These are phyloP conservation scores for Caenorhabditis virilis DNA, from an alignment of 2,888 invertebrate species.

Conservation along the genomic window DNA sequence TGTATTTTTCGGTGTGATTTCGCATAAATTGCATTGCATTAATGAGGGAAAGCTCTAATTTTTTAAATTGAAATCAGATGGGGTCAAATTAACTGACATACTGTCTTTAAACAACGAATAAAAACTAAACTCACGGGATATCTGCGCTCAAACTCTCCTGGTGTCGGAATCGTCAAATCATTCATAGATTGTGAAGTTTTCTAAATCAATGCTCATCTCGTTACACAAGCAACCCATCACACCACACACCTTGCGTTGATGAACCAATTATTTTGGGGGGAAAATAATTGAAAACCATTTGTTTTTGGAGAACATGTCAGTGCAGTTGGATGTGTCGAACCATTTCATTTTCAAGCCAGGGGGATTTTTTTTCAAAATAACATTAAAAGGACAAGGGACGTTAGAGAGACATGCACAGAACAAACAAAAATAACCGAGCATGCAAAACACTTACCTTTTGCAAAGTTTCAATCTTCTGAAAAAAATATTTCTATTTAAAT, in stretches of 20 bases:
- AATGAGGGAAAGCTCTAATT: too few species aligned
- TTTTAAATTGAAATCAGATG: too few species aligned
- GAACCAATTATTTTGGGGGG: too few species aligned
- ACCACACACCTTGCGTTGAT: too few species aligned
- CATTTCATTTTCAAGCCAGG: too few species aligned
- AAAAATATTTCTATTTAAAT: neutral
- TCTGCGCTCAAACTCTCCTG: slow-evolving; percentile 18
- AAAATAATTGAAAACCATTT: too few species aligned
- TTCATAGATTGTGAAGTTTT: slow-evolving; percentile 36
- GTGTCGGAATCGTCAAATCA: slow-evolving; percentile 25
- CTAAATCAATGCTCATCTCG: slow-evolving; percentile 26
- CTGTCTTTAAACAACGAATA: neutral
- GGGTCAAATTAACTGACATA: too few species aligned
- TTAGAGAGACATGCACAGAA: slow-evolving; percentile 6
- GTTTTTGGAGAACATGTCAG: slow-evolving; percentile 4
- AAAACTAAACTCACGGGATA: slow-evolving; percentile 16
- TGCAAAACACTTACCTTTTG: slow-evolving; percentile 58
- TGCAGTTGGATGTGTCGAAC: neutral
- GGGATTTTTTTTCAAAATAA: neutral
- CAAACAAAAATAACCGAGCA: slow-evolving; percentile 11
- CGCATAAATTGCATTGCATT: too few species aligned
- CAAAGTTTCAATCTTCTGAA: slow-evolving; percentile 63
- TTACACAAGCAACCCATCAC: too few species aligned
- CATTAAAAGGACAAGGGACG: slow-evolving; percentile 9
- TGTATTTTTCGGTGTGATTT: too few species aligned